Conservation (phyloP, 2,888 invertebrate species). For the Salticus scenicus region DNA sequence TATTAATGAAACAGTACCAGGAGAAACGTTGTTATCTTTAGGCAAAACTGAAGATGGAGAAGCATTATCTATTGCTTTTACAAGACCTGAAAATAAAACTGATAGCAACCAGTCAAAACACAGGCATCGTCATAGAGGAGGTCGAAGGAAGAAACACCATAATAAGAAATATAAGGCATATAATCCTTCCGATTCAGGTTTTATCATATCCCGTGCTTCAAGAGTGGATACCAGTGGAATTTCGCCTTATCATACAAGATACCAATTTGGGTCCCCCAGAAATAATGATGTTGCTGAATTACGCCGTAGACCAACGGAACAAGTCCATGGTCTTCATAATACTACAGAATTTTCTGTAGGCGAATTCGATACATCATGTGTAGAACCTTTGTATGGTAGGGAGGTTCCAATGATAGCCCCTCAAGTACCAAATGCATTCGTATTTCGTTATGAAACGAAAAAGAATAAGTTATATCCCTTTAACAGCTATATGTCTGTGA, state of each 20-base stretch:
- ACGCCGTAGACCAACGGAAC: conserved; percentile 41
- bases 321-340: neutral
- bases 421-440: conserved; percentile 42
- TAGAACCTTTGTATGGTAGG: conserved; percentile 42
- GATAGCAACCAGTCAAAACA: neutral
- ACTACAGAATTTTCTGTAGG: neutral
- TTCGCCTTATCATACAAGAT: conserved; percentile 24
- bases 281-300: conserved; percentile 41
- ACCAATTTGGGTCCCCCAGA: neutral
- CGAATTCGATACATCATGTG: conserved; percentile 42
- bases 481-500: conserved; percentile 53
- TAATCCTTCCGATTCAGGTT: conserved; percentile 26
- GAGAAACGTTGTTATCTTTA: conserved; percentile 53
- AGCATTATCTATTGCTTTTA: conserved; percentile 45
- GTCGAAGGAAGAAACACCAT: conserved; percentile 15
- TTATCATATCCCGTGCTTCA: conserved; percentile 42
- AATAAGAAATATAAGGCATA: conserved; percentile 7
- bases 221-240: conserved; percentile 55
- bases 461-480: conserved; percentile 49
- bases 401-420: conserved; percentile 58
- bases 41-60: conserved; percentile 57
- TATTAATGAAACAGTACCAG: conserved; percentile 28
- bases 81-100: conserved; percentile 26
- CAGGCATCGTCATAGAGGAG: conserved; percentile 30
- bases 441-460: conserved; percentile 59